These are phyloP conservation scores for Rhinichthys klamathensis DNA, from an alignment of 2,113 vertebrate species.

Conservation along the genomic window DNA sequence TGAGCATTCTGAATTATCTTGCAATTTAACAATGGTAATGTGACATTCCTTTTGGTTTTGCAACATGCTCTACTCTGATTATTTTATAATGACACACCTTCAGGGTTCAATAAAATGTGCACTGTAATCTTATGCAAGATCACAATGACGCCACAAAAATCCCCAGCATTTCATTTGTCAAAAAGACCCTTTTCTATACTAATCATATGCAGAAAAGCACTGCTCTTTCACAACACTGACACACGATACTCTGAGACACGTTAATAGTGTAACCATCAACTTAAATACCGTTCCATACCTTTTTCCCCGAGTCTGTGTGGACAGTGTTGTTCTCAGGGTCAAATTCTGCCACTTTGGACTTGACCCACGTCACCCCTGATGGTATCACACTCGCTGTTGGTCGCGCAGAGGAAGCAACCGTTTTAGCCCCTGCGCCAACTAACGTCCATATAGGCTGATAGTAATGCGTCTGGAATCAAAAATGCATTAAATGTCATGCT, in stretches of 20 bases:
- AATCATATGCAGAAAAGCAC: background rate
- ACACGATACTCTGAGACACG: background rate
- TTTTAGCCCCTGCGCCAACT: slow-evolving; percentile 92
- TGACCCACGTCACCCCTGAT: slow-evolving; percentile 89
- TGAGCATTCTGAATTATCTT: background rate
- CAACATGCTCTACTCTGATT: background rate
- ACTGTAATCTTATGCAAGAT: background rate
- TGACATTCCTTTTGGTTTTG: background rate
- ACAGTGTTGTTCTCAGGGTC: slow-evolving; percentile 86
- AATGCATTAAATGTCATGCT: background rate
- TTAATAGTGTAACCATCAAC: background rate
- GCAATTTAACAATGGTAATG: background rate
- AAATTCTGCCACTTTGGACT: slow-evolving; percentile 83
- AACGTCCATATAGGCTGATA: slow-evolving; percentile 97
- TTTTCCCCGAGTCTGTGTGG: slow-evolving; percentile 77
- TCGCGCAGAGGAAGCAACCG: slow-evolving; percentile 77
- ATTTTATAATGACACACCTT: background rate
- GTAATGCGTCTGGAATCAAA: slow-evolving; percentile 83
- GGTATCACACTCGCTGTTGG: slow-evolving; percentile 84
- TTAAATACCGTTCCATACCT: slow-evolving; percentile 72
- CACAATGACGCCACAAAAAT: background rate
- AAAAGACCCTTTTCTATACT: background rate
- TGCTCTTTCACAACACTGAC: background rate
- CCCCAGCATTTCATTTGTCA: background rate
- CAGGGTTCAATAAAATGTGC: background rate